These are phyloP conservation scores for Globodera ellingtonae DNA, from an alignment of 1,140 invertebrate genomes.

Conservation along the genomic window DNA sequence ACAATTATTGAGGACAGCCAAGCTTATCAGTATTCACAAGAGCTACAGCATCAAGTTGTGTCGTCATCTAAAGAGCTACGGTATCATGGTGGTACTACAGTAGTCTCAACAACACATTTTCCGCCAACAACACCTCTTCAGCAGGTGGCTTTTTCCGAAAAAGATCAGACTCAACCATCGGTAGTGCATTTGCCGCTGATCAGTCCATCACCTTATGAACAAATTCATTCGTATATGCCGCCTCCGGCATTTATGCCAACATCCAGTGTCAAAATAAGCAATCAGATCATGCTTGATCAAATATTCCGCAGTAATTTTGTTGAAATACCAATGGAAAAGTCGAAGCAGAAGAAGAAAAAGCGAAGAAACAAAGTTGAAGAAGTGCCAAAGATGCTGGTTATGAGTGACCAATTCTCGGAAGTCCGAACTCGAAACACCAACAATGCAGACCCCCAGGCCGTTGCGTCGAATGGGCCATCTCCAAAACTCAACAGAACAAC, in stretches of 20 bases:
- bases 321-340: neutral
- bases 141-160: neutral
- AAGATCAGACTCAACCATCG: neutral
- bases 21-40: neutral
- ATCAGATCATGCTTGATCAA: neutral
- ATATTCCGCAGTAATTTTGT: neutral
- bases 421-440: neutral
- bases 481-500: neutral
- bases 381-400: neutral
- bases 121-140: neutral
- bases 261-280: neutral
- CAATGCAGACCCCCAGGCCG: neutral
- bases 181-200: neutral
- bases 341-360: neutral
- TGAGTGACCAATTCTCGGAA: neutral
- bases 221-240: neutral
- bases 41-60: neutral
- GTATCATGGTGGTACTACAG: neutral
- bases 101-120: neutral
- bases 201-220: neutral
- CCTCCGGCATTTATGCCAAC: neutral
- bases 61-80: neutral
- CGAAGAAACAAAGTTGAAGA: neutral
- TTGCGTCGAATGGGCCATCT: neutral
- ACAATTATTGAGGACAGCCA: neutral